These are phyloP conservation scores for Aselliscus stoliczkanus DNA, from an alignment of 2,797 vertebrate species.

Conservation along the genomic window DNA sequence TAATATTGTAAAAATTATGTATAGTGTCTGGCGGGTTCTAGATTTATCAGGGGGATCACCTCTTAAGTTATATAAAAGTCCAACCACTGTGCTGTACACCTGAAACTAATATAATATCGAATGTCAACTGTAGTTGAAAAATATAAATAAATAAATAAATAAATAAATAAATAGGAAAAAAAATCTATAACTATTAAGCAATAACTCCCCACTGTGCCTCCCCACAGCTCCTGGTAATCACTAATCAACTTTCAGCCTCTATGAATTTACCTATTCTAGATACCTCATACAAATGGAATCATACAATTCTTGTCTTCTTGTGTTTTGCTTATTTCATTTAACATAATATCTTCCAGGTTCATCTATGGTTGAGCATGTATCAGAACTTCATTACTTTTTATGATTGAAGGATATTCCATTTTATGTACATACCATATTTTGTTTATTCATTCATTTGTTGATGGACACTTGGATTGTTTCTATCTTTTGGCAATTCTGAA, in stretches of 20 bases:
- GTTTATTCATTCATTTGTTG: background rate
- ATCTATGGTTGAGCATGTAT: background rate
- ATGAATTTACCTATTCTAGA: background rate
- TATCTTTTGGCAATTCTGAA: background rate
- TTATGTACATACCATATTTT: background rate
- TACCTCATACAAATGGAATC: background rate
- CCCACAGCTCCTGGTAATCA: background rate
- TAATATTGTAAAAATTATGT: too few relatives aligned
- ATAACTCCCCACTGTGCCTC: background rate
- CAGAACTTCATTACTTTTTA: background rate
- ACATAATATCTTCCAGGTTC: background rate
- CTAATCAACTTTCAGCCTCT: background rate
- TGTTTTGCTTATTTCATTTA: background rate
- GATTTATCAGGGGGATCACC: too few relatives aligned
- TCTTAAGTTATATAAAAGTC: too few relatives aligned
- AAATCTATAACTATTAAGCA: background rate
- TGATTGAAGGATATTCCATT: background rate
- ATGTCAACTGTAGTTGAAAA: too few relatives aligned
- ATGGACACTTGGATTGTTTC: background rate
- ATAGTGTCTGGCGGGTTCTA: too few relatives aligned
- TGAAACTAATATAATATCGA: too few relatives aligned
- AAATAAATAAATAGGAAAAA: too few relatives aligned
- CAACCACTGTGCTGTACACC: too few relatives aligned
- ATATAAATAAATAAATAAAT: too few relatives aligned
- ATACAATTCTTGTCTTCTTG: background rate